These are phyloP conservation scores for Chiloscyllium plagiosum DNA, from an alignment of 2,113 vertebrate species.

Conservation along the genomic window DNA sequence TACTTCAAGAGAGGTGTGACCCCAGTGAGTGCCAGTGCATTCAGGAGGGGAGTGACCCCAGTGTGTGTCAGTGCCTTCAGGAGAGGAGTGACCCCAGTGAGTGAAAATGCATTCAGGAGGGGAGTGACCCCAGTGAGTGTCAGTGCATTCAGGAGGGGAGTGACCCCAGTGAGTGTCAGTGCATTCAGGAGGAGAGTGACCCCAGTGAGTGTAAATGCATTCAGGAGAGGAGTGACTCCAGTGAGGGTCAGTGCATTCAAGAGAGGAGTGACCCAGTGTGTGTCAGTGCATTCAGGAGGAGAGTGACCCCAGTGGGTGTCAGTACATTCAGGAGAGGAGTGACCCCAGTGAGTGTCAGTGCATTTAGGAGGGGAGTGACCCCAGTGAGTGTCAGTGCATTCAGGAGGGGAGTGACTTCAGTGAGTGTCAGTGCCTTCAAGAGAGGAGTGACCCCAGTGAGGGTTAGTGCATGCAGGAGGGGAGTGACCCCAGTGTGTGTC, in stretches of 20 bases:
- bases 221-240: no score
- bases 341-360: not conserved
- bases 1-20: no score
- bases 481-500: not conserved
- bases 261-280: no score
- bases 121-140: not conserved
- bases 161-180: not conserved
- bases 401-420: no score
- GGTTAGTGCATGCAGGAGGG: not conserved
- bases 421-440: not conserved
- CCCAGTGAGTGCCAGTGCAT: no score
- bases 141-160: not conserved
- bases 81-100: no score
- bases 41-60: no score
- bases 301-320: not conserved
- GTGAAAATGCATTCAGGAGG: not conserved
- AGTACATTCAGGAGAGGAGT: not conserved
- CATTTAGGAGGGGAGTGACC: not conserved
- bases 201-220: no score
- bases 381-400: not conserved
- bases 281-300: not conserved
- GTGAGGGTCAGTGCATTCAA: no score
- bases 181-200: not conserved
- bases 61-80: no score
- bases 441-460: not conserved